Evolutionary conservation across 2,888 invertebrate genomes (phyloP).

Genomic region (Drosophila monieri): DNA sequence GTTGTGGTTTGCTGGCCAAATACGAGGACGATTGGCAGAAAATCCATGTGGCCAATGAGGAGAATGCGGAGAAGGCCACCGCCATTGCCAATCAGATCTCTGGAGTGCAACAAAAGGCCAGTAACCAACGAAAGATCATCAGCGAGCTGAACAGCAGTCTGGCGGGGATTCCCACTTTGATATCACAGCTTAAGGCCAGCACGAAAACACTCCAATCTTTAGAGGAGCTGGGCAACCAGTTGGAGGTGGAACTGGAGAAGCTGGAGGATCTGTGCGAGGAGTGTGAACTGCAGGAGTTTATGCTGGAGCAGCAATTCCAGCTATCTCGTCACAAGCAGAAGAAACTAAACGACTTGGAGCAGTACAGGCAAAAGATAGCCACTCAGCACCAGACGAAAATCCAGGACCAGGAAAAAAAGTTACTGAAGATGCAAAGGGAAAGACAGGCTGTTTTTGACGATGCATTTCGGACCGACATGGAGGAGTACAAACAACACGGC

Average conservation of each 20-base stretch:
- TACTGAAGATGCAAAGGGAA: conserved; percentile 86
- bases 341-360: conserved; percentile 86
- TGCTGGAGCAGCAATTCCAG: conserved; percentile 87
- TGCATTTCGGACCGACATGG: conserved; percentile 88
- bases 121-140: conserved; percentile 66
- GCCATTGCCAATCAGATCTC: conserved; percentile 84
- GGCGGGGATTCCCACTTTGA: conserved; percentile 80
- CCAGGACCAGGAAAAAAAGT: conserved; percentile 85
- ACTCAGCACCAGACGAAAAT: conserved; percentile 86
- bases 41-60: conserved; percentile 87
- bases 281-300: conserved; percentile 87
- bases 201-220: conserved; percentile 83
- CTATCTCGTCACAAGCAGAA: conserved; percentile 87
- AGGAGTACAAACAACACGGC: conserved; percentile 87
- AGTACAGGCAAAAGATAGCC: conserved; percentile 85
- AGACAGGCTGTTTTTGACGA: conserved; percentile 89
- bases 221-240: conserved; percentile 85
- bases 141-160: conserved; percentile 79
- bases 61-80: conserved; percentile 86
- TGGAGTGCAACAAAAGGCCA: conserved; percentile 80
- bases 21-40: conserved; percentile 88
- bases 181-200: conserved; percentile 83
- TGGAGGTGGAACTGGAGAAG: conserved; percentile 86
- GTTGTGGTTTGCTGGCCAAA: conserved; percentile 87
- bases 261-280: conserved; percentile 88